Evolutionary conservation across 2,888 invertebrate genomes (phyloP).

Genomic region (Drosophila meridiana): DNA sequence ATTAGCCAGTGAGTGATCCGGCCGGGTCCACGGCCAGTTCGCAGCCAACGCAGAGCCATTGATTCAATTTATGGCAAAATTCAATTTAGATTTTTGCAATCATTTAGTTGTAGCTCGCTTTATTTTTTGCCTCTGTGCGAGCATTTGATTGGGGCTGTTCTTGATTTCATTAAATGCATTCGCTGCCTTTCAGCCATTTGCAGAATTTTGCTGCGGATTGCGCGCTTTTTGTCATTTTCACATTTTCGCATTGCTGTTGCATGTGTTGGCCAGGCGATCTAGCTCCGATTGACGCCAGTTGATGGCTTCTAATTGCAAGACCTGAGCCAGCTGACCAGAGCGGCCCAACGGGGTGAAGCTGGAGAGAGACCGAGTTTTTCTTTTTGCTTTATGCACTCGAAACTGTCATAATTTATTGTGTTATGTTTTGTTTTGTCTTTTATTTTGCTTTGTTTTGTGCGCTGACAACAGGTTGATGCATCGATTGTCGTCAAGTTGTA

Average conservation of each 20-base stretch:
- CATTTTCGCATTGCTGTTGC: conserved; percentile 61
- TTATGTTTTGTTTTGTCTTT: conserved; percentile 36
- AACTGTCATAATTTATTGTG: conserved; percentile 78
- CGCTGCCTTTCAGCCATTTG: conserved; percentile 64
- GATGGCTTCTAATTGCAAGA: conserved; percentile 62
- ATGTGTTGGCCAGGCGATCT: conserved; percentile 53
- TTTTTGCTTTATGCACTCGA: conserved; percentile 58
- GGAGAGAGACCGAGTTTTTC: conserved; percentile 1
- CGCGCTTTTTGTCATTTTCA: conserved; percentile 47
- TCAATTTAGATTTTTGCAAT: conserved; percentile 80
- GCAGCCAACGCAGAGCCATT: conserved; percentile 38
- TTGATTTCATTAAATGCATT: conserved; percentile 75
- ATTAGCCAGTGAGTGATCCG: conserved; percentile 61
- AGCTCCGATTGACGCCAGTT: conserved; percentile 57
- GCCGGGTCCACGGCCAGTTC: conserved; percentile 3
- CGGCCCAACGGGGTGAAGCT: neutral
- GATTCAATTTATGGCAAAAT: conserved; percentile 81
- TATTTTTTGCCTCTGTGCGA: conserved; percentile 18
- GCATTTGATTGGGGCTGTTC: conserved; percentile 42
- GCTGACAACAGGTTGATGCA: conserved; percentile 73
- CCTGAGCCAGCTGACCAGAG: neutral
- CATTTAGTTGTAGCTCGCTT: conserved; percentile 70
- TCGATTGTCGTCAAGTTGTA: conserved; percentile 74
- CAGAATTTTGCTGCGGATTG: conserved; percentile 49
- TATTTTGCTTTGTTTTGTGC: conserved; percentile 45